Evolutionary conservation across 2,113 vertebrate species (phyloP).

Genomic region (Sus scrofa): DNA sequence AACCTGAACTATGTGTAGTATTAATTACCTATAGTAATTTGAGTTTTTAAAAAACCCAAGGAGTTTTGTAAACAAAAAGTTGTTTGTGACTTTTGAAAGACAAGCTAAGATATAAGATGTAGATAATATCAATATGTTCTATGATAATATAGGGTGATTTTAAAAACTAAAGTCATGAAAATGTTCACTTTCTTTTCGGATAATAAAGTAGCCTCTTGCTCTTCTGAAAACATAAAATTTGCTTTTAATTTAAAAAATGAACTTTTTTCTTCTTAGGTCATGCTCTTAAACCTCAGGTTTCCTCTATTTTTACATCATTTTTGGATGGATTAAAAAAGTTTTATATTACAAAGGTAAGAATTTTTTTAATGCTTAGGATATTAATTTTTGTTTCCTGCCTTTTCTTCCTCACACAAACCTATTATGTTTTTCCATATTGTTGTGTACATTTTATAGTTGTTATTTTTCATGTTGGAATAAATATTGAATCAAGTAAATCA

Average conservation of each 20-base stretch:
- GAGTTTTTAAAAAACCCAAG: neutral
- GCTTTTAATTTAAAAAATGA: conserved; percentile 74
- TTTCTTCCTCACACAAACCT: neutral
- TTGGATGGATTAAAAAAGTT: conserved; percentile 99
- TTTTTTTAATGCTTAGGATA: conserved; percentile 49
- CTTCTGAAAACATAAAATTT: conserved; percentile 53
- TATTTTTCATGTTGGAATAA: conserved; percentile 51
- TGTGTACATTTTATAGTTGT: conserved; percentile 24
- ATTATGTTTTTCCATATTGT: neutral
- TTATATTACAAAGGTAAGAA: conserved; percentile 98
- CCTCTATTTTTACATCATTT: conserved; percentile 99
- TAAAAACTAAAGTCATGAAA: conserved; percentile 24
- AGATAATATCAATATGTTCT: neutral
- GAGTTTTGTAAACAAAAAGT: conserved; percentile 52
- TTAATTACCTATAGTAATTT: conserved; percentile 76
- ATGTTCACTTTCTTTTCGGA: conserved; percentile 15
- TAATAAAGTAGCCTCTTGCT: conserved; percentile 45
- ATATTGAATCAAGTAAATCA: conserved; percentile 25
- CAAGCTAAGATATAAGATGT: neutral
- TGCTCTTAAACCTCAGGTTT: conserved; percentile 99
- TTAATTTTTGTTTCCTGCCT: conserved; percentile 28
- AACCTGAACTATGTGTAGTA: conserved; percentile 59
- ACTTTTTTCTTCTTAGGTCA: conserved; percentile 91
- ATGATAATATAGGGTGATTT: neutral
- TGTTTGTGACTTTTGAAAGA: conserved; percentile 57